Conservation (phyloP, 1,140 invertebrate genomes). For the Drosophila bifasciata region DNA sequence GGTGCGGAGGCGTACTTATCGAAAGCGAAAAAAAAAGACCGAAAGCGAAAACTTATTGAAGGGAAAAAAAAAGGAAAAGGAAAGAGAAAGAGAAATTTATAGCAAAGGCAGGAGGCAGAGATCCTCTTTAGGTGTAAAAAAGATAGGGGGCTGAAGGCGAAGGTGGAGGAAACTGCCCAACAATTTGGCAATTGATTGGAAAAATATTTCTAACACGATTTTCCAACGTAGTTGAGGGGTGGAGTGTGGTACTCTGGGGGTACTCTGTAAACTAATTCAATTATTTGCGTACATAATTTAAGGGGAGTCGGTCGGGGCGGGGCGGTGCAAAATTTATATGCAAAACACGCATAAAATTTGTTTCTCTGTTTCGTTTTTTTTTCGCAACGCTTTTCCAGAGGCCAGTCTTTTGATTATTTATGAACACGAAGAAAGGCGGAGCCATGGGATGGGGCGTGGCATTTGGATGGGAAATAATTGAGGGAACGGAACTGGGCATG, state of each 20-base stretch:
- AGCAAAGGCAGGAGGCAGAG: neutral
- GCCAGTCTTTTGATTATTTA: slow-evolving; percentile 65
- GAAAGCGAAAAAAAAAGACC: neutral
- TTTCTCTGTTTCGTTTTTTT: slow-evolving; percentile 3
- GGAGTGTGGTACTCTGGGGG: too few species aligned
- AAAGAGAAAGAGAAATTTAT: slow-evolving; percentile 3
- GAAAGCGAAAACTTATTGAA: too few species aligned
- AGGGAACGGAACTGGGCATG: slow-evolving; percentile 8
- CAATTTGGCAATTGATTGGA: slow-evolving; percentile 75
- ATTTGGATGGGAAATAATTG: slow-evolving; percentile 66
- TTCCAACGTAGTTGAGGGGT: slow-evolving; percentile 16
- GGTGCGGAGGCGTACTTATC: slow-evolving; percentile 10
- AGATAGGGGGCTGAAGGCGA: neutral
- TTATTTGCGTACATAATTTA: slow-evolving; percentile 80
- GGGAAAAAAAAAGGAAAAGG: neutral
- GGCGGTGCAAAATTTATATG: slow-evolving; percentile 72
- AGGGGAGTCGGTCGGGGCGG: slow-evolving; percentile 1
- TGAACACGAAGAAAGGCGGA: slow-evolving; percentile 57
- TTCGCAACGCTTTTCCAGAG: neutral
- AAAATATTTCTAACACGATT: slow-evolving; percentile 76
- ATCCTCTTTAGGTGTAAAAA: too few species aligned
- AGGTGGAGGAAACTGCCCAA: too few species aligned
- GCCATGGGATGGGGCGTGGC: too few species aligned
- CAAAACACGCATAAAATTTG: slow-evolving; percentile 81
- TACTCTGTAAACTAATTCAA: slow-evolving; percentile 70